Conservation (phyloP, 2,888 invertebrate species). For the Limenitis arthemis region DNA sequence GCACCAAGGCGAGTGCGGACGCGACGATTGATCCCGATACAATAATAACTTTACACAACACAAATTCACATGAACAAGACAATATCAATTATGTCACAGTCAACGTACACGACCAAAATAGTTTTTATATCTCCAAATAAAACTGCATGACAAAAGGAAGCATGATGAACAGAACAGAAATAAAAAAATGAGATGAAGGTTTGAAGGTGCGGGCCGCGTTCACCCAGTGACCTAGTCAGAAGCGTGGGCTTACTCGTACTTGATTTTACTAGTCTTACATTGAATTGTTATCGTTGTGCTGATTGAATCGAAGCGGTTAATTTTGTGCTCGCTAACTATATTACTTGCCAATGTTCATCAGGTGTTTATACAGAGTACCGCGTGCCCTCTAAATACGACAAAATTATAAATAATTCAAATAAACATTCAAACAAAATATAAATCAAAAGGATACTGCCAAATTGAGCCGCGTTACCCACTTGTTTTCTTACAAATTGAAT, state of each 20-base stretch:
- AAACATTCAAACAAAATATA: constrained; percentile 5
- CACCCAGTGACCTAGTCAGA: constrained; percentile 26
- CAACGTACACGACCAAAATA: constrained; percentile 70
- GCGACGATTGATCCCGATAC: constrained; percentile 51
- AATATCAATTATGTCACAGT: constrained; percentile 55
- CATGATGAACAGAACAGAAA: constrained; percentile 44
- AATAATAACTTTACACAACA: constrained; percentile 56
- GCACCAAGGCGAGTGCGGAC: constrained; percentile 66
- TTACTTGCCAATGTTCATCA: constrained; percentile 24
- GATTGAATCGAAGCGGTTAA: constrained; percentile 21
- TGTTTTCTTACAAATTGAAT: no score
- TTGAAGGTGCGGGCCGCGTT: constrained; percentile 45
- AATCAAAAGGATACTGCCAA: not conserved
- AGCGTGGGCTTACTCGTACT: constrained; percentile 14
- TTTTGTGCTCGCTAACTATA: constrained; percentile 27
- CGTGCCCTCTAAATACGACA: constrained; percentile 23
- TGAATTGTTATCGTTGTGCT: constrained; percentile 18
- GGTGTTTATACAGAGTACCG: constrained; percentile 26
- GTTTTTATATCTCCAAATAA: constrained; percentile 50
- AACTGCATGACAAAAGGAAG: constrained; percentile 54
- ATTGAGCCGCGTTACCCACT: no score
- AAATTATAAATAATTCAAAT: constrained; percentile 10
- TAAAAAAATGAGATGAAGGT: constrained; percentile 37
- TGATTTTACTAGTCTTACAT: constrained; percentile 6
- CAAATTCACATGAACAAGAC: constrained; percentile 72